Conservation (phyloP, 2,113 vertebrate genomes). For the Tragelaphus strepsiceros region DNA sequence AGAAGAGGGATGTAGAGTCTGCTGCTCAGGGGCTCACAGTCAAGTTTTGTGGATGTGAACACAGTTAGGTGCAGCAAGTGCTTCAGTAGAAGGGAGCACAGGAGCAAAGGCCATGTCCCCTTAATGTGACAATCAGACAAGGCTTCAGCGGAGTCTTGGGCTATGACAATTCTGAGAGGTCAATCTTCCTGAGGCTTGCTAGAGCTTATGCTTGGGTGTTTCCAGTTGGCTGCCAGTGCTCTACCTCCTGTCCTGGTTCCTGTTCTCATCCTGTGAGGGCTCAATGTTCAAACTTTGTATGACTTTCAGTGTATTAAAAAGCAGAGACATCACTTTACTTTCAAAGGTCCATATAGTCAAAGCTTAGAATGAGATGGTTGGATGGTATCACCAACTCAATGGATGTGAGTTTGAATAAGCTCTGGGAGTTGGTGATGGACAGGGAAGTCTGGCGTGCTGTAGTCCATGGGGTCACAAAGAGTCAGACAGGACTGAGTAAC, state of each 20-base stretch:
- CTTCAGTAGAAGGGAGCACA: not conserved
- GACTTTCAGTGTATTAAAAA: not conserved
- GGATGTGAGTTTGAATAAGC: not conserved
- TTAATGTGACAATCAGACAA: not conserved
- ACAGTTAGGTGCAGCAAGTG: not conserved
- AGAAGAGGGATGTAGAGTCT: not conserved
- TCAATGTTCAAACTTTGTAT: not conserved
- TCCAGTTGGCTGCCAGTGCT: not conserved
- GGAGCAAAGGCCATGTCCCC: not conserved
- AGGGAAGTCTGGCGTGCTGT: not conserved
- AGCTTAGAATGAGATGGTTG: not conserved
- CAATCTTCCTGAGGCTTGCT: not conserved
- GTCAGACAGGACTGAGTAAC: not conserved
- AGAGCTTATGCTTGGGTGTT: not conserved
- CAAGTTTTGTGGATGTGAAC: not conserved
- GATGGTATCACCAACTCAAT: not conserved
- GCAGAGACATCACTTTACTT: not conserved
- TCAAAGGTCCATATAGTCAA: not conserved
- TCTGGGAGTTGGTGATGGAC: not conserved
- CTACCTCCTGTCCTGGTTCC: not conserved
- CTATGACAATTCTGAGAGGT: accelerated
- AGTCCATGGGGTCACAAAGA: not conserved
- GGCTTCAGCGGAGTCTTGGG: not conserved
- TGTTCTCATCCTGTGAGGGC: not conserved
- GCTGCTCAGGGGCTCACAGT: not conserved